These are phyloP conservation scores for Drosophila pectinifera DNA, from an alignment of 1,140 invertebrate genomes.

Conservation along the genomic window DNA sequence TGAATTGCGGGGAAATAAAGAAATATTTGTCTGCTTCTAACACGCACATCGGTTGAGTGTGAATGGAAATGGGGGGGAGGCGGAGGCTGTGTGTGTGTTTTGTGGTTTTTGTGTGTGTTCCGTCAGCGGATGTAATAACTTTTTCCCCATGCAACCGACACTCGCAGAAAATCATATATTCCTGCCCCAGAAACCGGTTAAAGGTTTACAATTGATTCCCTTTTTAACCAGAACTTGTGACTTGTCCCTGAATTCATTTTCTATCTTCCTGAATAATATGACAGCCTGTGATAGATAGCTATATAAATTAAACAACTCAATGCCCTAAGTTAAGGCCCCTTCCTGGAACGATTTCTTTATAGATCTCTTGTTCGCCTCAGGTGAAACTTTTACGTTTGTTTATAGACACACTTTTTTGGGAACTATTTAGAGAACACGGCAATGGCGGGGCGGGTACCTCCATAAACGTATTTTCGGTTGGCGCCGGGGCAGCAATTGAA, in stretches of 20 bases:
- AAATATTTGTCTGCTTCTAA: constrained; percentile 44
- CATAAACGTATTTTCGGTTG: constrained; percentile 21
- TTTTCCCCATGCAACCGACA: constrained; percentile 20
- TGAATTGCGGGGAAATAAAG: constrained; percentile 16
- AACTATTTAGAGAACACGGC: not conserved
- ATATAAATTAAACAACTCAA: too few species aligned
- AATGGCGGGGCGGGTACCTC: constrained; percentile 7
- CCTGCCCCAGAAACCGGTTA: too few species aligned
- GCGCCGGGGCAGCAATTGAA: constrained; percentile 38
- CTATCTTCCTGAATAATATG: too few species aligned
- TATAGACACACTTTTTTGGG: not conserved
- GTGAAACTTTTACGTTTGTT: not conserved
- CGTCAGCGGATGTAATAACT: constrained; percentile 22
- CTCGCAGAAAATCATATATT: constrained; percentile 1
- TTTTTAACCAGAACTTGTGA: not conserved
- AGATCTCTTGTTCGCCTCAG: not conserved
- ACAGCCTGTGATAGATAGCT: too few species aligned
- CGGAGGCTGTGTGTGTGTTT: constrained; percentile 30
- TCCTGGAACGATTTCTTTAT: too few species aligned
- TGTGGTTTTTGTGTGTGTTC: constrained; percentile 17
- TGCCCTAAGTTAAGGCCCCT: too few species aligned
- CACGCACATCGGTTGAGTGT: constrained; percentile 20
- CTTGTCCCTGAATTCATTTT: too few species aligned
- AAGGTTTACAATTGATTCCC: constrained; percentile 10
- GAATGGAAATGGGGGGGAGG: not conserved